Base-by-base conservation (phyloP, 2,888 invertebrate genomes). In the Andrena flavipes region DNA sequence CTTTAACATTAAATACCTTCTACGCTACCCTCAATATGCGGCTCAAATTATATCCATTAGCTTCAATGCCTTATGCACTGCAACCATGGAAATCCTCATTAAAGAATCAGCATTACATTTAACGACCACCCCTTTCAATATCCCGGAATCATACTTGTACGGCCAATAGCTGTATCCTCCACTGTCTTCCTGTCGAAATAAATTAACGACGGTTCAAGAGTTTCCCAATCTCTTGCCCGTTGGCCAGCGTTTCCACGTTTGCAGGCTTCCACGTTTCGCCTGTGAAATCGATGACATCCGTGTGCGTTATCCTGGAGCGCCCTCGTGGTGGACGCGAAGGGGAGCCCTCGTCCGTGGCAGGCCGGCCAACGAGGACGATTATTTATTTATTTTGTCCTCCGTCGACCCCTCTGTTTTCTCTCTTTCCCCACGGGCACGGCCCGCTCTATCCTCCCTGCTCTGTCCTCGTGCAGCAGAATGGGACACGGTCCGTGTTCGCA, bases 401-500 rank as follows among this genome's bases (percentile, higher is more conserved):
- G 56, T 62, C 69, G 29, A 20, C 64, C 56, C 56, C 56, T 74
- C 48, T 30, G 29, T 77, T 60, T 54, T 79, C 77, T 68, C 29
- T 64, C 74, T 54, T 60, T 59, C 49, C n/a, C 48, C 56, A 42
- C 65, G 10, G 33, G 30, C 65, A 30, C 33, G 48, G 59, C 30
- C 51, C 42, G 59, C 65, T 71, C 86, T 72, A 16, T 42, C 42
- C 42, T 42, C 42, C 42, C 42, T 5, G 83, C 71, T 75, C 76
- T 76, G 64, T 23, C 23, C 69, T 76, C 70, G 65, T 30, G 62
- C 77, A 64, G 68, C 71, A 71, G 76, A 87, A 82, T 70, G 76
- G 77, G 76, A 86, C 84, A 76, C 82, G 80, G 78, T 69, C 76
- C 84, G 79, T 83, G 82, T 87, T 88, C 82, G 79, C 77, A 76